These are phyloP conservation scores for Drosophila barbarae DNA, from an alignment of 2,888 invertebrate genomes.

Conservation along the genomic window DNA sequence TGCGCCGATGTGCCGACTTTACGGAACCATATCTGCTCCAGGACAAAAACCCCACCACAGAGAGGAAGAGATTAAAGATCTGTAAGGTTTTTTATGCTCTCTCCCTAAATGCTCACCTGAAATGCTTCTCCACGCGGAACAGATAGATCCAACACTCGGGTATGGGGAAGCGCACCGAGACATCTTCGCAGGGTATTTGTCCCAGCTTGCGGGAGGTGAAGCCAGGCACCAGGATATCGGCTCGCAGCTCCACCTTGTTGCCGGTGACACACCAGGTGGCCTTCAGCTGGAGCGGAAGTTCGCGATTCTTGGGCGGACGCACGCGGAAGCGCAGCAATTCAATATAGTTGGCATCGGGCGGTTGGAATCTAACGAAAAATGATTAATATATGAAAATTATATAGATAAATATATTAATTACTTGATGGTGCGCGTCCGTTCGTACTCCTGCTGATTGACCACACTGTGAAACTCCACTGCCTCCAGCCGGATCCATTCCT, in stretches of 20 bases:
- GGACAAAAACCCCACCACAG: background rate
- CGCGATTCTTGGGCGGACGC: constrained; percentile 95
- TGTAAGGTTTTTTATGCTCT: too few species aligned
- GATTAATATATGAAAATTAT: too few species aligned
- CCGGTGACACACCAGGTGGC: constrained; percentile 93
- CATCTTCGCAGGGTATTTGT: constrained; percentile 98
- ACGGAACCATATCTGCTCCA: constrained; percentile 92
- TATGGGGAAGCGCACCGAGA: constrained; percentile 96
- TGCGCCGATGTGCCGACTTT: constrained; percentile 93
- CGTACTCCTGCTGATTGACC: constrained; percentile 94
- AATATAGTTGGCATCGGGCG: constrained; percentile 98
- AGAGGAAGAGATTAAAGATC: background rate
- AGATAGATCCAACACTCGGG: constrained; percentile 99
- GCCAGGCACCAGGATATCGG: constrained; percentile 97
- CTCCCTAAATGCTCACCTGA: constrained; percentile 80
- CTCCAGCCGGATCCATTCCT: constrained; percentile 99
- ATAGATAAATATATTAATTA: constrained; percentile 68
- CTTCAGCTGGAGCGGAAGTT: constrained; percentile 96
- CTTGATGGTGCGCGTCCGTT: constrained; percentile 91
- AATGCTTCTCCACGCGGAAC: constrained; percentile 98
- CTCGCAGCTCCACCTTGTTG: constrained; percentile 95
- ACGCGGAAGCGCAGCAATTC: constrained; percentile 97
- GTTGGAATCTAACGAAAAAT: constrained; percentile 85
- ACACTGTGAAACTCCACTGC: constrained; percentile 96
- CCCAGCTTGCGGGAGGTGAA: constrained; percentile 97